Base-by-base conservation (phyloP, 2,888 invertebrate species). In the Fragum whitleyi region DNA sequence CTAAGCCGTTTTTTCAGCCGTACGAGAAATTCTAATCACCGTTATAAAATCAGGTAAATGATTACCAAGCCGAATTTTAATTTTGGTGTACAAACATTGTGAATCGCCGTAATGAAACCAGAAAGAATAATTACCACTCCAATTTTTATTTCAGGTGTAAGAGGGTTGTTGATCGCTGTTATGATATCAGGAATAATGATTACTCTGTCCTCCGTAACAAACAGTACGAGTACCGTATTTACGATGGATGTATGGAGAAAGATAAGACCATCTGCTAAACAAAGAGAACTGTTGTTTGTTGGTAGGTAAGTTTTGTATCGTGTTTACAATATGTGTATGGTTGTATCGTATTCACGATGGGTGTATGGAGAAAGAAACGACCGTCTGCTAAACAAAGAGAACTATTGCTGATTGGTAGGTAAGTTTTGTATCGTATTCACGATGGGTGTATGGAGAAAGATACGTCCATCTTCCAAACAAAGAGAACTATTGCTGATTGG, bases 181-280 rank as follows among this genome's bases (percentile, higher is more conserved):
- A 65, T 65, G 65, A 23, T 42, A 42, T 42, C 65, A 14, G 65
- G 65, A 2, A 42, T 65, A 21, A 65, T 65, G 65, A 42, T 65
- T 21, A 65, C 65, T 0, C 65, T 65, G 21, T 39, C 65, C 2
- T 65, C 65, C 3, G 65, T 65, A 21, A 65, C 65, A 42, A 65
- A 65, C 26, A 42, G 65, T 23, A 65, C 65, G 21, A 65, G 65
- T 42, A 65, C 42, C 0, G 42, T 65, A 23, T 65, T 65, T 42
- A 65, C 65, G 23, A 65, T 65, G 65, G 65, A 65, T 21, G 42
- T 65, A 7, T 65, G 65, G 65, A 65, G 65, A 42, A 65, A 65
- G 26, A n/a, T 65, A n/a, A 19, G 42, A 16, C 42, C 65, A 9
- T 65, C 42, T 7, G 65, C 65, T 3, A 65, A 42, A 19, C 62